Evolutionary conservation across 1,140 invertebrate species (phyloP).

Genomic region (Sycophila sp.): DNA sequence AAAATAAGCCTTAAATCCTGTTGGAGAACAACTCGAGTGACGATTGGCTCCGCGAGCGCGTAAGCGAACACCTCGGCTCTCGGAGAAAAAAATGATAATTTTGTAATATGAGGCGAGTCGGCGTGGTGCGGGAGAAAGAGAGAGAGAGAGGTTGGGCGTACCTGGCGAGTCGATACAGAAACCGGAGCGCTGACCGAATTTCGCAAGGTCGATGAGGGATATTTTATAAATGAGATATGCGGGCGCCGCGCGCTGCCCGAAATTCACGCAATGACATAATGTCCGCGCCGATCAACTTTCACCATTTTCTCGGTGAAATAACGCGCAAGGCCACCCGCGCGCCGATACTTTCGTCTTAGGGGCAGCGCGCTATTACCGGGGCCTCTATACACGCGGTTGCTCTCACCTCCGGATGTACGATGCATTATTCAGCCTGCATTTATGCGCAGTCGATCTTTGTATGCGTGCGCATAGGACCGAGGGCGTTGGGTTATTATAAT

Average conservation of each 20-base stretch:
- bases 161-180: too few relatives aligned
- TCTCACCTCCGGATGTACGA: too few relatives aligned
- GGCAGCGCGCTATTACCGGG: too few relatives aligned
- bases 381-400: too few relatives aligned
- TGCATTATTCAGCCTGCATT: too few relatives aligned
- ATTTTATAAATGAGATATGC: constrained; percentile 27
- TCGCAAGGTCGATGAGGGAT: constrained; percentile 41
- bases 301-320: constrained; percentile 25
- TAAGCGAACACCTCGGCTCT: background rate
- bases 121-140: background rate
- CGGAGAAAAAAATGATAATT: background rate
- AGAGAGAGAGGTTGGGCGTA: too few relatives aligned
- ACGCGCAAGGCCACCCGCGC: constrained; percentile 2
- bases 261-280: constrained; percentile 30
- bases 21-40: too few relatives aligned
- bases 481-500: too few relatives aligned
- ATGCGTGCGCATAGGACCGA: too few relatives aligned
- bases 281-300: constrained; percentile 20
- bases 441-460: too few relatives aligned
- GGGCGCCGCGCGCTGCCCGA: background rate
- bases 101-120: background rate
- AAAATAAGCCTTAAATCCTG: too few relatives aligned
- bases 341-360: background rate
- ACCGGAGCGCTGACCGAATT: constrained; percentile 34
- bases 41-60: too few relatives aligned